Percentiles rank a stretch among this genome's conserved stretches.
These are phyloP conservation scores for Epizoanthus stellaris DNA, from an alignment of 92 coral and sea anemone species.

Conservation along the genomic window DNA sequence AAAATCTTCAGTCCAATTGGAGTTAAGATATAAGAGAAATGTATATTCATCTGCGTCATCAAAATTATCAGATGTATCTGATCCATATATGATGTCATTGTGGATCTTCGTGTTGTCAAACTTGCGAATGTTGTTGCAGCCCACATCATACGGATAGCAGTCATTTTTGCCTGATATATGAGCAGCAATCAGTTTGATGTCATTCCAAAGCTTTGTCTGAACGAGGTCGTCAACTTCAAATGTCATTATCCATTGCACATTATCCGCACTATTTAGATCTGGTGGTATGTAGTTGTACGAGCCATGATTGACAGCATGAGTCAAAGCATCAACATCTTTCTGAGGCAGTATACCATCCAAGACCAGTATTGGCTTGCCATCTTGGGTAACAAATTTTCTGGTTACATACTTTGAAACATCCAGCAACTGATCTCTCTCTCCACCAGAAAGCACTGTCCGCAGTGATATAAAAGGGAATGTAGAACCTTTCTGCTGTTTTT, in stretches of 20 bases:
- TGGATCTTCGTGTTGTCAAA: conserved; percentile 75
- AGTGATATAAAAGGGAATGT: background rate
- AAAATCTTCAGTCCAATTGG: conserved; percentile 81
- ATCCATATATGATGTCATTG: conserved; percentile 60
- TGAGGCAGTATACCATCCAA: conserved; percentile 67
- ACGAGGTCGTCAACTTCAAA: conserved; percentile 72
- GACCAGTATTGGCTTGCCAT: conserved; percentile 65
- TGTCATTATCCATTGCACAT: conserved; percentile 83
- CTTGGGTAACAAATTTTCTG: conserved; percentile 61
- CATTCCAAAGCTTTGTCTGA: conserved; percentile 67
- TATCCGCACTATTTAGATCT: conserved; percentile 64
- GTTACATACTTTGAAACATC: conserved; percentile 62
- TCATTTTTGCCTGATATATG: conserved; percentile 61
- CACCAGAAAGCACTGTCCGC: background rate
- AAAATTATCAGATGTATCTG: background rate
- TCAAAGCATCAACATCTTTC: conserved; percentile 54
- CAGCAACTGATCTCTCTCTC: background rate
- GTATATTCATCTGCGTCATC: conserved; percentile 72
- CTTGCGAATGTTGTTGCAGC: conserved; percentile 80
- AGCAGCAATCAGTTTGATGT: conserved; percentile 53
- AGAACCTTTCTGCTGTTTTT: conserved; percentile 2
- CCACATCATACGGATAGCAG: conserved; percentile 83
- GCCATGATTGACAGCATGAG: conserved; percentile 50
- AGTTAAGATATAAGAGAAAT: conserved; percentile 74
- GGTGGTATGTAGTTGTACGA: conserved; percentile 73